These are phyloP conservation scores for Holothuria leucospilota DNA, from an alignment of 53 echinoderm and acorn worm species.

Conservation along the genomic window DNA sequence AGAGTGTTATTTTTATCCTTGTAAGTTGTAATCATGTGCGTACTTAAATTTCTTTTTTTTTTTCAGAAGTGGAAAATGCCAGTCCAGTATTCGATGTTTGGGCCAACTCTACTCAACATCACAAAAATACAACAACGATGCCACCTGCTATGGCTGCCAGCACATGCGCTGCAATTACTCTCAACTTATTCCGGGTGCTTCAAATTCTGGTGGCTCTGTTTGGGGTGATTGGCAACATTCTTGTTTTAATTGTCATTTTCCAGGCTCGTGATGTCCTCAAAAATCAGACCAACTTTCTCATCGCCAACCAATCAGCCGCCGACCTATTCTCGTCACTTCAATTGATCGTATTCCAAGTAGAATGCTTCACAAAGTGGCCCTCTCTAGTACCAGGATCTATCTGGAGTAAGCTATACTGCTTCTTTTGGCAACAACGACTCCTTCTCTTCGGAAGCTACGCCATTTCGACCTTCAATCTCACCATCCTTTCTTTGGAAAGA, in stretches of 20 bases:
- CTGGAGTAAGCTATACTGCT: constrained; percentile 62
- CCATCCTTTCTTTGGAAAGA: constrained; percentile 74
- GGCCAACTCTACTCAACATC: too few species aligned
- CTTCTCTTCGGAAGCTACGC: constrained; percentile 74
- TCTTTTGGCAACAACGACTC: constrained; percentile 75
- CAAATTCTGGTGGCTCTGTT: background rate
- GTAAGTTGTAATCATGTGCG: too few species aligned
- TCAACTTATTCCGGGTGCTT: background rate
- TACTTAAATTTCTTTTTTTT: too few species aligned
- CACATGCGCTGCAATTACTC: background rate
- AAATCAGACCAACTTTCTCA: constrained; percentile 61
- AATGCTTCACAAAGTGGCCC: constrained; percentile 39
- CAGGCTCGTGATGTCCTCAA: background rate
- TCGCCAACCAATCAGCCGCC: constrained; percentile 52
- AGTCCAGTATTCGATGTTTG: too few species aligned
- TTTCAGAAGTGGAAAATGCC: too few species aligned
- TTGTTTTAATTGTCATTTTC: constrained; percentile 1
- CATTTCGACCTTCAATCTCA: constrained; percentile 80
- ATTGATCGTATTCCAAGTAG: constrained; percentile 15
- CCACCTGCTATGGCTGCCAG: too few species aligned
- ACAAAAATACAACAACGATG: too few species aligned
- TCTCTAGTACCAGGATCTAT: constrained; percentile 19
- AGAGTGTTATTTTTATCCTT: too few species aligned
- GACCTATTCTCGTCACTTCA: constrained; percentile 44
- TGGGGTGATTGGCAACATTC: background rate